Evolutionary conservation across 1,140 invertebrate species (phyloP).

Genomic region (Hyphantria cunea): DNA sequence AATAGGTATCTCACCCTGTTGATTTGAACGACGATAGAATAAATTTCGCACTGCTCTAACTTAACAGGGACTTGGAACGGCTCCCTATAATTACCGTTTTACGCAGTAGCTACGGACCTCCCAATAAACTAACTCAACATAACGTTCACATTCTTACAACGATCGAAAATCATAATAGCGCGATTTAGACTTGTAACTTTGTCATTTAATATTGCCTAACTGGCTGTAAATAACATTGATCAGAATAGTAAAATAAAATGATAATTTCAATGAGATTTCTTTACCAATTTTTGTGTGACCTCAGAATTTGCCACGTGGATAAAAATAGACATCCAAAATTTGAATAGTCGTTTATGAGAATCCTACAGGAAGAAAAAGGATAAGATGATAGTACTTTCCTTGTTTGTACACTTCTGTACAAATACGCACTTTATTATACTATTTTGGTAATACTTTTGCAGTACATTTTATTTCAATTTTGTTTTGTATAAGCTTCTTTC

Average conservation of each 20-base stretch:
- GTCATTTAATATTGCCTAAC: neutral
- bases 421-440: too few species aligned
- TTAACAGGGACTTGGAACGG: conserved; percentile 67
- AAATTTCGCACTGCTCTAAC: too few species aligned
- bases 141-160: conserved; percentile 37
- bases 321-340: neutral
- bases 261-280: neutral
- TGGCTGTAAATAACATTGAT: neutral
- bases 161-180: conserved; percentile 51
- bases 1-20: too few species aligned
- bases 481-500: too few species aligned
- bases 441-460: too few species aligned
- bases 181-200: conserved; percentile 46
- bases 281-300: conserved; percentile 1
- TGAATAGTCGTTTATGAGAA: conserved; percentile 28
- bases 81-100: conserved; percentile 60
- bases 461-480: too few species aligned
- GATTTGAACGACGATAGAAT: too few species aligned
- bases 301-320: neutral
- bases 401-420: too few species aligned
- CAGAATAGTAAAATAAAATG: neutral
- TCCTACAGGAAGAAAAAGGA: conserved; percentile 41
- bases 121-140: conserved; percentile 10
- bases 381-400: too few species aligned
- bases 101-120: conserved; percentile 74